Percentiles rank a stretch among this genome's conserved stretches.
Evolutionary conservation across 2,888 invertebrate species (phyloP).

Genomic region (Caenorhabditis auriculariae): DNA sequence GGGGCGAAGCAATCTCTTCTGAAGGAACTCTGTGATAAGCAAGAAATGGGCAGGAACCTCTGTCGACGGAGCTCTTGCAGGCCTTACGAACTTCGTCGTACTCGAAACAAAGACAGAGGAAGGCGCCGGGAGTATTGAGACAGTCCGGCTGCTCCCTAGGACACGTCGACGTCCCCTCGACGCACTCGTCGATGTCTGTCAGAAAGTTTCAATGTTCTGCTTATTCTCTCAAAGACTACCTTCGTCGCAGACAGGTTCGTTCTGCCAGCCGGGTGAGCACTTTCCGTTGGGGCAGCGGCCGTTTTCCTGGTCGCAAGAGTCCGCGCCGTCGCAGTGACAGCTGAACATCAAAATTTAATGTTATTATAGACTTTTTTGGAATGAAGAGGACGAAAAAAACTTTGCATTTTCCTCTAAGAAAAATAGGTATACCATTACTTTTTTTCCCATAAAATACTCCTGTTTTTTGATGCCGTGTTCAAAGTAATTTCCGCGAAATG

Average conservation of each 20-base stretch:
- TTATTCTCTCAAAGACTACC: not conserved
- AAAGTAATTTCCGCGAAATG: too few species aligned
- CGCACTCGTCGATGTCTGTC: conserved; percentile 76
- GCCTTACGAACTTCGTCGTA: conserved; percentile 33
- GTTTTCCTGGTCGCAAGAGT: conserved; percentile 55
- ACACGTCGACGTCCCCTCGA: conserved; percentile 39
- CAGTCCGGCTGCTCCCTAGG: conserved; percentile 82
- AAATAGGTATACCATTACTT: too few species aligned
- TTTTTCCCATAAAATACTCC: too few species aligned
- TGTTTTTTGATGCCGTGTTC: too few species aligned
- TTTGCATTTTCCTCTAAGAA: too few species aligned
- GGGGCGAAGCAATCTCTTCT: conserved; percentile 4
- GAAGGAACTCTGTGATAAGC: not conserved
- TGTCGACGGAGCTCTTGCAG: conserved; percentile 34
- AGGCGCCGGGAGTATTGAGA: conserved; percentile 86
- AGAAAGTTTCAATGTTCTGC: not conserved
- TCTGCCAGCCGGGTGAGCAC: conserved; percentile 59
- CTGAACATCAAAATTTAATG: conserved; percentile 4
- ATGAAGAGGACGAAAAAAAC: not conserved
- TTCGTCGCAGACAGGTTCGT: conserved; percentile 53
- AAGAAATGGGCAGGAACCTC: too few species aligned
- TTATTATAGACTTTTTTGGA: not conserved
- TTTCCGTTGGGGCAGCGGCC: conserved; percentile 55
- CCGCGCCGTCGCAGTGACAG: conserved; percentile 59
- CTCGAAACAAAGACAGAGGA: conserved; percentile 79